These are phyloP conservation scores for Apis mellifera DNA, from an alignment of 1,140 invertebrate species.

Conservation along the genomic window Amel_HAv3.1 CM009932.2:1216001-1216500, in stretches of 20 bases:
- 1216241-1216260: conserved; percentile 30
- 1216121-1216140: not conserved
- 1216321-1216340: too few relatives aligned
- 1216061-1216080: not conserved
- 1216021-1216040: not conserved
- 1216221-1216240: not conserved
- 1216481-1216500: too few relatives aligned
- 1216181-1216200: conserved; percentile 14
- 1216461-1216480: too few relatives aligned
- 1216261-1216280: not conserved
- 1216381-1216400: too few relatives aligned
- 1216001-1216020: not conserved
- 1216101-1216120: not conserved
- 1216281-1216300: too few relatives aligned
- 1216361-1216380: too few relatives aligned
- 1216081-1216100: not conserved
- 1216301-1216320: too few relatives aligned
- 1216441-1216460: too few relatives aligned
- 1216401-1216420: too few relatives aligned
- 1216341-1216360: too few relatives aligned
- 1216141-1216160: not conserved
- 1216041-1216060: not conserved
- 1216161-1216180: not conserved
- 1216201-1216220: conserved; percentile 12
- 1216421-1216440: too few relatives aligned